phyloP scores from a whole-genome alignment of 2,888 invertebrate species.

The Agonopterix heracliana region DNA sequence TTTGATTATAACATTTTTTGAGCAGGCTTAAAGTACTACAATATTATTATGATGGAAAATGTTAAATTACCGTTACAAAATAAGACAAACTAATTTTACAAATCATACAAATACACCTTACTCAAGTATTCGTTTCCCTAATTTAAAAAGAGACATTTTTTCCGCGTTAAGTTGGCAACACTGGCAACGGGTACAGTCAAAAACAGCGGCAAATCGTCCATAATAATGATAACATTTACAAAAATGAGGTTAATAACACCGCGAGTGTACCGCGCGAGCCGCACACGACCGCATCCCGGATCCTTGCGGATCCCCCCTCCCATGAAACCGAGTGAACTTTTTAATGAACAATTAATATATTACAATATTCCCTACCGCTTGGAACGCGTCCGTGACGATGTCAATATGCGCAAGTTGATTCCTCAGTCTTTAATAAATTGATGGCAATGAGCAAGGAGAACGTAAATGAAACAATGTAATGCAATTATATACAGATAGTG shows the following conservation, averaged over 20 bases:
- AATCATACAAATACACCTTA: too few species aligned
- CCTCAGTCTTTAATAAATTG: constrained; percentile 76
- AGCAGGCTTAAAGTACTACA: too few species aligned
- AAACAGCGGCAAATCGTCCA: background rate
- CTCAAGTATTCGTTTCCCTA: too few species aligned
- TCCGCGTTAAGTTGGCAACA: too few species aligned
- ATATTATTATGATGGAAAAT: too few species aligned
- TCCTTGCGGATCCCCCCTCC: too few species aligned
- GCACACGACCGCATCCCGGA: constrained; percentile 30
- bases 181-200: background rate
- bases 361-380: constrained; percentile 56
- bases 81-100: too few species aligned
- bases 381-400: constrained; percentile 71
- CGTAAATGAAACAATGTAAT: constrained; percentile 71
- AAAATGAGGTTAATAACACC: constrained; percentile 9
- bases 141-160: too few species aligned
- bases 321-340: constrained; percentile 41
- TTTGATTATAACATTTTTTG: too few species aligned
- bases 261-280: constrained; percentile 34
- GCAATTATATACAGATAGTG: constrained; percentile 70
- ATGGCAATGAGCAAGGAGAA: constrained; percentile 74
- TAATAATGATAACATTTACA: background rate
- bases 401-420: constrained; percentile 73
- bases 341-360: constrained; percentile 54
- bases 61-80: too few species aligned